A percentile compares a stretch with the other conserved stretches of the same genome.
Conservation (phyloP, 37 sponge, comb jelly and placozoan genomes). For the Spongia lamella region DNA sequence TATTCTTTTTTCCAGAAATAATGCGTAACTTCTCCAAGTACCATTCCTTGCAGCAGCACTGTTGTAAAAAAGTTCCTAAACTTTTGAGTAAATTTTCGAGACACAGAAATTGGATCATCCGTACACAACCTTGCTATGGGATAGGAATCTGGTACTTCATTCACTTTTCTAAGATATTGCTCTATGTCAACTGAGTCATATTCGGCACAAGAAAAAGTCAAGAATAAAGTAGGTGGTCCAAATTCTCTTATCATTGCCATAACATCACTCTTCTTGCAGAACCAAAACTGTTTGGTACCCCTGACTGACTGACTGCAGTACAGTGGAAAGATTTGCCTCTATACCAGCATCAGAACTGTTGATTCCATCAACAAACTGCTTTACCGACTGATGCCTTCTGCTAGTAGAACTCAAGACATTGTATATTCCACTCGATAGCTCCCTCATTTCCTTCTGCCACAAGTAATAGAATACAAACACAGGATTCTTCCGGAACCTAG, state of each 20-base stretch:
- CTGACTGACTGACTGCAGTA: conserved; percentile 37
- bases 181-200: conserved; percentile 12
- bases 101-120: conserved; percentile 60
- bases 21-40: conserved; percentile 43
- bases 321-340: too few species aligned
- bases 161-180: conserved; percentile 33
- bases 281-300: conserved; percentile 55
- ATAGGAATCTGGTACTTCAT: conserved; percentile 5
- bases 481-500: conserved; percentile 34
- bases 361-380: too few species aligned
- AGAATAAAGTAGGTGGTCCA: conserved; percentile 43
- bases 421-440: conserved; percentile 35
- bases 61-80: conserved; percentile 20
- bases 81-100: conserved; percentile 43
- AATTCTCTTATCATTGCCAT: conserved; percentile 54
- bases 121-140: too few species aligned
- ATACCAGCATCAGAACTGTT: too few species aligned
- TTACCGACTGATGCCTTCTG: conserved; percentile 17
- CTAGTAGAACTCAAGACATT: conserved; percentile 36
- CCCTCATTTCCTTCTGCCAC: conserved; percentile 46
- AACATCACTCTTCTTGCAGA: conserved; percentile 23
- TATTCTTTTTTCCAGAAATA: conserved; percentile 35
- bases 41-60: conserved; percentile 36
- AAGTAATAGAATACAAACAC: conserved; percentile 48
- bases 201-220: conserved; percentile 50